Percentiles rank a stretch among this genome's conserved stretches.
Conservation (phyloP, 2,797 vertebrate genomes). For the Pantherophis vulpinus region DNA sequence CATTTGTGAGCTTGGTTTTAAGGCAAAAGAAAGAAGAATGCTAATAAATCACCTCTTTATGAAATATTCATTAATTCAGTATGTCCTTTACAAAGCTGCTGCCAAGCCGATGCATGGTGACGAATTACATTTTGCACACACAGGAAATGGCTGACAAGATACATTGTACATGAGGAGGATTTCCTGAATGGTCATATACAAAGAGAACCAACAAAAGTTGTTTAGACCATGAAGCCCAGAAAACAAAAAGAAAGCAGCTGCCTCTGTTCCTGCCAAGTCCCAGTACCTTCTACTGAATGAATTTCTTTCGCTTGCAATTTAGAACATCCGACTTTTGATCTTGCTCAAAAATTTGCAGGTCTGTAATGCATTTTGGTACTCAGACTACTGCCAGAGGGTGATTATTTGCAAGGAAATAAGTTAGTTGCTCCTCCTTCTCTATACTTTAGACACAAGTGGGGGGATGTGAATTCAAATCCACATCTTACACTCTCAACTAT, state of each 20-base stretch:
- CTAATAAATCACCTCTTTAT: constrained; percentile 75
- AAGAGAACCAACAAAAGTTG: constrained; percentile 63
- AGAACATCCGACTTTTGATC: constrained; percentile 23
- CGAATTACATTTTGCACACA: constrained; percentile 67
- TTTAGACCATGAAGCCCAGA: constrained; percentile 45
- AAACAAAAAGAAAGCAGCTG: constrained; percentile 46
- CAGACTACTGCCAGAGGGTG: constrained; percentile 18
- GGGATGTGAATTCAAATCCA: constrained; percentile 39
- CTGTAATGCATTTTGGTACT: constrained; percentile 11
- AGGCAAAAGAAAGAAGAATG: constrained; percentile 63
- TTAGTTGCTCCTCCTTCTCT: constrained; percentile 7
- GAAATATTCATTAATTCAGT: constrained; percentile 74
- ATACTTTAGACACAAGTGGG: constrained; percentile 24
- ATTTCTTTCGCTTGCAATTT: constrained; percentile 42
- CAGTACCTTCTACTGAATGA: constrained; percentile 40
- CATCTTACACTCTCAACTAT: constrained; percentile 29
- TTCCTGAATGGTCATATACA: constrained; percentile 60
- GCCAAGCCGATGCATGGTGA: constrained; percentile 66
- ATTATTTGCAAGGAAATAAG: constrained; percentile 41
- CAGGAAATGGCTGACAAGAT: constrained; percentile 67
- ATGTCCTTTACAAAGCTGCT: constrained; percentile 66
- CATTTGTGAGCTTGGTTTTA: constrained; percentile 62
- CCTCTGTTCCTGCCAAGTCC: constrained; percentile 47
- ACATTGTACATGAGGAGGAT: constrained; percentile 63
- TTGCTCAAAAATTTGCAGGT: constrained; percentile 31